phyloP scores from a whole-genome alignment of 2,888 invertebrate species.

The Drosophila dives region DNA sequence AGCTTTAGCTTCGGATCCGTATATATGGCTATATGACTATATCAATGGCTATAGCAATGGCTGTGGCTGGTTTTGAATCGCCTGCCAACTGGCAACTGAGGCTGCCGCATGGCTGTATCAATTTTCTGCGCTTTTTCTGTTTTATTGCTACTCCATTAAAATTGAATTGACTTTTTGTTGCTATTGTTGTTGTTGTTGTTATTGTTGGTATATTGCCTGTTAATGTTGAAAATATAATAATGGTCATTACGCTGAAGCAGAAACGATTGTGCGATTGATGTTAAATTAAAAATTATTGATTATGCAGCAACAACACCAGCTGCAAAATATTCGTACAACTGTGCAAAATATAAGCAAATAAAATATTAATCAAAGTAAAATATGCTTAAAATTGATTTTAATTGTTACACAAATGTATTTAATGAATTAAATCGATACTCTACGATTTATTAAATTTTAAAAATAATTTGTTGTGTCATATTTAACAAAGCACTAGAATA shows the following conservation, averaged over 20 bases:
- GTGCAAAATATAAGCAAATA: not conserved
- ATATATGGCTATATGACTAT: slow-evolving; percentile 2
- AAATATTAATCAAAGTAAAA: not conserved
- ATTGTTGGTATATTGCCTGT: slow-evolving; percentile 51
- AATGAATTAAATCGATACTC: not conserved
- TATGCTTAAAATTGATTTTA: not conserved
- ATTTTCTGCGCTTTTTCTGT: slow-evolving; percentile 76
- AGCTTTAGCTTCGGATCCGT: slow-evolving; percentile 10
- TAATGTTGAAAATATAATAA: slow-evolving; percentile 76
- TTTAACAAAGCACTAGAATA: not conserved
- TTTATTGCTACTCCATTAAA: slow-evolving; percentile 80
- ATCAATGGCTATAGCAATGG: slow-evolving; percentile 5
- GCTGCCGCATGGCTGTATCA: slow-evolving; percentile 69
- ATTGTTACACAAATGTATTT: not conserved
- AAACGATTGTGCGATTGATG: slow-evolving; percentile 78
- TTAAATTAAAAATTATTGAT: slow-evolving; percentile 79
- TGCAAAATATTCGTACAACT: slow-evolving; percentile 48
- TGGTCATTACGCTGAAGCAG: slow-evolving; percentile 70
- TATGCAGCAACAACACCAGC: slow-evolving; percentile 51
- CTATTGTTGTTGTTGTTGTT: slow-evolving; percentile 24
- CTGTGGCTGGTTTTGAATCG: slow-evolving; percentile 6
- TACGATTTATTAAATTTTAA: not conserved
- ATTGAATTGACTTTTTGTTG: slow-evolving; percentile 74
- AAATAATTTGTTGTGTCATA: not conserved
- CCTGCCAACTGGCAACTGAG: slow-evolving; percentile 14